phyloP scores from a whole-genome alignment of 2,113 vertebrate species.

The Microcebus griseorufus region DNA sequence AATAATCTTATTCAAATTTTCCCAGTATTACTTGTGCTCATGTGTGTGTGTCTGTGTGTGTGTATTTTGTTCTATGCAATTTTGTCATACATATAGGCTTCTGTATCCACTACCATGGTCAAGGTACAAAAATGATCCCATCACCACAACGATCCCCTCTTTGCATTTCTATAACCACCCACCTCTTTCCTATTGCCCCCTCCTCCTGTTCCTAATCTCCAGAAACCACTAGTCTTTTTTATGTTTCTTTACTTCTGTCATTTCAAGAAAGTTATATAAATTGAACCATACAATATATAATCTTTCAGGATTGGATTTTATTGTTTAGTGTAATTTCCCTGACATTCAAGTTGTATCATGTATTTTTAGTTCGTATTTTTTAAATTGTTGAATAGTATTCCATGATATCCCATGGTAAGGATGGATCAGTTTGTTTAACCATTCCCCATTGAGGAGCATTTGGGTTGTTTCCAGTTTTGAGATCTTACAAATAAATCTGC shows the following conservation, averaged over 20 bases:
- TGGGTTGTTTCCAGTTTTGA: too few relatives aligned
- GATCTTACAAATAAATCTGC: too few relatives aligned
- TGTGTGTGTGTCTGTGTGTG: background rate
- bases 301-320: background rate
- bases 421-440: too few relatives aligned
- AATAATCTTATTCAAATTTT: background rate
- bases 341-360: too few relatives aligned
- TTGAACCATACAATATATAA: background rate
- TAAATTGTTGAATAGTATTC: too few relatives aligned
- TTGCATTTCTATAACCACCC: background rate
- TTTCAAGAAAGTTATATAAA: background rate
- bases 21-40: background rate
- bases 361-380: too few relatives aligned
- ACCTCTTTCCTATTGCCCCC: background rate
- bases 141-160: background rate
- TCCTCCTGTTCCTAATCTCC: background rate
- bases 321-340: background rate
- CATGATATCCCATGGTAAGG: too few relatives aligned
- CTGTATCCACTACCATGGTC: background rate
- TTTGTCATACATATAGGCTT: background rate
- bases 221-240: background rate
- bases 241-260: background rate
- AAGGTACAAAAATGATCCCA: background rate
- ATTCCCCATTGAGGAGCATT: too few relatives aligned
- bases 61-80: background rate